Evolutionary conservation across 2,797 vertebrate species (phyloP).

Genomic region (Sebastes umbrosus): DNA sequence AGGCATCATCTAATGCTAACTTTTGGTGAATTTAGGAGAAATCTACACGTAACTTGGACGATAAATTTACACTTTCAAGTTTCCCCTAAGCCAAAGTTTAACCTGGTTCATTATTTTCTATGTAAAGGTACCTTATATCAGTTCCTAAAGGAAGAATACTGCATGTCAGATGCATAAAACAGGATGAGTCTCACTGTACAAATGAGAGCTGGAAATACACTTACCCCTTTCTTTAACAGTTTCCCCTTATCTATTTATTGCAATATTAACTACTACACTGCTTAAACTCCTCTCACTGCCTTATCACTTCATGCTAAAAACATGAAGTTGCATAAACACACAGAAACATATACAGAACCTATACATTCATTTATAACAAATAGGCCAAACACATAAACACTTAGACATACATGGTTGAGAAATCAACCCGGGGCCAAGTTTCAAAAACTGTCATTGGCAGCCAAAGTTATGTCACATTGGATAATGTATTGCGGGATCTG

Average conservation of each 20-base stretch:
- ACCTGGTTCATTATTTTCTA: background rate
- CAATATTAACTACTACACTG: background rate
- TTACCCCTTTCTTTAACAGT: background rate
- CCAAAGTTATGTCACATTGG: slow-evolving; percentile 56
- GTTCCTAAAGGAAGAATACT: background rate
- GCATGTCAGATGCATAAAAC: background rate
- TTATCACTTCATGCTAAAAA: background rate
- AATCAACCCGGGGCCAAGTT: slow-evolving; percentile 14
- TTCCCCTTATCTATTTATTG: background rate
- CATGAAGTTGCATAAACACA: background rate
- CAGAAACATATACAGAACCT: background rate
- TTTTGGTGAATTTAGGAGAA: no score
- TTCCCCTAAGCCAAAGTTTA: background rate
- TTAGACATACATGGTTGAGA: slow-evolving; percentile 10
- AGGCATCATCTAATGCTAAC: no score
- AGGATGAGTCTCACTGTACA: background rate
- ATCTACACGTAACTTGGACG: background rate
- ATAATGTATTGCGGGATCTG: slow-evolving; percentile 58
- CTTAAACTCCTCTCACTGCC: background rate
- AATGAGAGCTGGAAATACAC: background rate
- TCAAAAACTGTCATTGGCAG: slow-evolving; percentile 12
- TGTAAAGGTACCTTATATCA: background rate
- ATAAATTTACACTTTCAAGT: background rate
- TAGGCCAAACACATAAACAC: slow-evolving; percentile 7
- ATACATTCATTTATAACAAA: slow-evolving; percentile 9